Percentiles rank a stretch among this genome's conserved stretches.
phyloP scores from a whole-genome alignment of 2,113 vertebrate genomes.

The Atlantisia rogersi region DNA sequence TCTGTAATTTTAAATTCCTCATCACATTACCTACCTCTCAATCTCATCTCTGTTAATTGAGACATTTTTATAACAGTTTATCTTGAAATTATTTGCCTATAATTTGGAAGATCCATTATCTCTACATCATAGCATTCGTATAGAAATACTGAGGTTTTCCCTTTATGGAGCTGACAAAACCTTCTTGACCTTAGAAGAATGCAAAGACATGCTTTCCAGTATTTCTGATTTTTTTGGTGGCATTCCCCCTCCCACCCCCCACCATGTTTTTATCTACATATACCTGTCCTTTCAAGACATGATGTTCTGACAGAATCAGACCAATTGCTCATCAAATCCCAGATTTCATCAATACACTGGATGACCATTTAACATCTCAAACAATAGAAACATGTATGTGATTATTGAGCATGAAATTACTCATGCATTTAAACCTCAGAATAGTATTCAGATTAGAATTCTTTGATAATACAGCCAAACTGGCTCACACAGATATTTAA shows the following conservation, averaged over 20 bases:
- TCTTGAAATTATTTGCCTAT: background rate
- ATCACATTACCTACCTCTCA: background rate
- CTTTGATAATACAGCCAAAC: background rate
- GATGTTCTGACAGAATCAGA: background rate
- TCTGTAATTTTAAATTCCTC: background rate
- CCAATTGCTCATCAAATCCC: background rate
- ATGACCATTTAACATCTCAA: background rate
- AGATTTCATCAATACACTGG: background rate
- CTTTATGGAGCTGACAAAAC: background rate
- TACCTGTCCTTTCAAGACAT: background rate
- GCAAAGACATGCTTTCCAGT: background rate
- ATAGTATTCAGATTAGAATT: background rate
- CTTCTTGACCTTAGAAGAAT: background rate
- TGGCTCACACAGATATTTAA: background rate
- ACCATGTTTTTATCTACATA: background rate
- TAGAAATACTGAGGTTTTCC: background rate
- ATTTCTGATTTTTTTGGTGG: background rate
- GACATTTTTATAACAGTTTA: background rate
- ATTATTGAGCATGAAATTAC: background rate
- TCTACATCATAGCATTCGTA: background rate
- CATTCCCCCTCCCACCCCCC: accelerated
- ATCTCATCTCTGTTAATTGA: background rate
- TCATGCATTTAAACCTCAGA: background rate
- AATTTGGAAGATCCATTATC: background rate
- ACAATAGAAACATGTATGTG: background rate